Base-by-base conservation (phyloP, 1,140 invertebrate species). In the Danaus melanippus region DNA sequence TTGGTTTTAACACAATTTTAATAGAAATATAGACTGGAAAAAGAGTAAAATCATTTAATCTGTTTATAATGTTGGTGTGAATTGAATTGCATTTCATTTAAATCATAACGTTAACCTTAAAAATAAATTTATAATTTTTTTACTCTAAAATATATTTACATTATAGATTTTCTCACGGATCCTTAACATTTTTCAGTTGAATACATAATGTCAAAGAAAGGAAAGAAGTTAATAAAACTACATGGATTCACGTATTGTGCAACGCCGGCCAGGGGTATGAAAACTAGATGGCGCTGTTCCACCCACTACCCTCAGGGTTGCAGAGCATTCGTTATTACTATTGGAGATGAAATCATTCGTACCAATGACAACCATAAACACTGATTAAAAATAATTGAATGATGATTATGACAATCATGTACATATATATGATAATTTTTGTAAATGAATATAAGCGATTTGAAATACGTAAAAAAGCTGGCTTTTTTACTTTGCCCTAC, bases 211-310 rank as follows among this genome's bases (percentile, higher is more conserved):
- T 76, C 75, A 8, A 50, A 51, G 15, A 62, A 60, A 21, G 74
- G 71, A 0, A 71, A 53, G 8, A 46, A 12, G 9, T 11, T 76
- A 39, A 60, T 78, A 12, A 58, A 53, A 21, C 21, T 70, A 1
- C 53, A 61, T 1, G 64, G 66, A 0, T 80, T 66, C 15, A 75
- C 70, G 2, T 79, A 71, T 43, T 65, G 48, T 11, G 9, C 51
- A 7, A 47, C 56, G 6, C 49, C 52, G 5, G 46, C 56, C 1
- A 62, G 46, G 10, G 58, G 53, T 1, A 10, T 12, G 0, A 69
- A 66, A 17, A 42, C 47, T 2, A 59, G 74, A 10, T 80, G 77
- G 77, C 48, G 51, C 0, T 80, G 75, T 47, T 76, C 71, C 7
- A 71, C 69, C 0, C 66, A 70, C 51, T 53, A 56, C 5, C 53